A percentile compares a stretch with the other conserved stretches of the same genome.
These are phyloP conservation scores for Ariopsis seemanni DNA, from an alignment of 2,113 vertebrate species.

Conservation along the genomic window DNA sequence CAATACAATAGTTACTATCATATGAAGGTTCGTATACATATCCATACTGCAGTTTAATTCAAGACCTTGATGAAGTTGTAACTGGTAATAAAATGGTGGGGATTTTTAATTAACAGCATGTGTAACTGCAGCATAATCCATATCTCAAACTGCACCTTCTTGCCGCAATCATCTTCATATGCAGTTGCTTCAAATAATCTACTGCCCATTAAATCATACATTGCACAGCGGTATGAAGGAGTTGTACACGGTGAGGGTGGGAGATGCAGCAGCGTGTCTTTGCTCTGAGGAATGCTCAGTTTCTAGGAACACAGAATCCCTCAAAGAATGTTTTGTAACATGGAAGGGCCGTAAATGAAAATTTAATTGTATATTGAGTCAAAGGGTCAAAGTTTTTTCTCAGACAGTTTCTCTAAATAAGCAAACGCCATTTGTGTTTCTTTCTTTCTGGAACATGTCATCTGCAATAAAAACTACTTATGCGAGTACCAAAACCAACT, in stretches of 20 bases:
- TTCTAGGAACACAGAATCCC: background rate
- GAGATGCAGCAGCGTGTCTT: constrained; percentile 15
- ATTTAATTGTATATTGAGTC: background rate
- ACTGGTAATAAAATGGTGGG: background rate
- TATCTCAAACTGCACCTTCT: background rate
- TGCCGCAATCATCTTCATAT: background rate
- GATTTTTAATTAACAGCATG: constrained; percentile 2
- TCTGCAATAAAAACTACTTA: background rate
- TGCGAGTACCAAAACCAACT: background rate
- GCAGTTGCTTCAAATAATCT: constrained; percentile 10
- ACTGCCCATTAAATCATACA: constrained; percentile 19
- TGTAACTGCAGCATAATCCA: background rate
- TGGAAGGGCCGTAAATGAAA: background rate
- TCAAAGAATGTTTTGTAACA: background rate
- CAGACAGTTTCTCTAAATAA: too few relatives aligned
- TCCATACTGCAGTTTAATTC: background rate
- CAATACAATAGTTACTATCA: too few relatives aligned
- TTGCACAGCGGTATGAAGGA: background rate
- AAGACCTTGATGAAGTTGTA: background rate
- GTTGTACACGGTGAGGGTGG: constrained; percentile 12
- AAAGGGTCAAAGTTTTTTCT: too few relatives aligned
- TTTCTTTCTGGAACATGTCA: background rate
- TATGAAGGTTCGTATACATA: background rate
- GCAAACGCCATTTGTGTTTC: too few relatives aligned
- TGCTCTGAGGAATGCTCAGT: background rate